Base-by-base conservation (phyloP, 2,113 vertebrate species). In the Collichthys lucidus region DNA sequence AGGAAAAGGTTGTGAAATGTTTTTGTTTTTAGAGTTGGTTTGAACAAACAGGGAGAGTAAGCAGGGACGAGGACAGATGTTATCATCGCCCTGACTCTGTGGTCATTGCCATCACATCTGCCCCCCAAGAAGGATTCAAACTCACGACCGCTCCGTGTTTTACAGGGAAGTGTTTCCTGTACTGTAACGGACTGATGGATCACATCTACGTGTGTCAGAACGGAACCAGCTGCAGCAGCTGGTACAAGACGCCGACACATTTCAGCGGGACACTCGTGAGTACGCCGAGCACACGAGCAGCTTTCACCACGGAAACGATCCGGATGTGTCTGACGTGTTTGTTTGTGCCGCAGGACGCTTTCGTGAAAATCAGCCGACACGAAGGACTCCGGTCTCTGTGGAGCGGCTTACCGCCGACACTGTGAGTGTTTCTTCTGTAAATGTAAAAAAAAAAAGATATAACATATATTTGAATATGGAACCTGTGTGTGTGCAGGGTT, bases 371-470 rank as follows among this genome's bases (percentile, higher is more conserved):
- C 62, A 94, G 93, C 0, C 96, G 97, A n/a, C 73, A 97, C 0
- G 98, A 99, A 83, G 98, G 98, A 14, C 74, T 97, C 82, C 87
- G 93, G 77, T 98, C 97, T 55, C 91, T 99, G 86, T 99, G 98
- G 98, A 99, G 98, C 0, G 98, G 98, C 14, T 94, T 99, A 20
- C 97, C 97, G 6, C 98, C 98, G 19, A 99, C 98, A 22, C 93
- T 99, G 98, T 99, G 92, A 98, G 98, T 96, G 44, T 46, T 46
- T 46, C 11, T 12, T 12, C 44, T 46, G 44, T 11, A 46, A 46
- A 14, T 46, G 12, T 11, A 12, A 46, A 14, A 46, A 31, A 31
- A 31, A 31, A 11, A 44, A 10, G 11, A 10, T 44, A 44, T 11
- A 44, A 44, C 42, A 46, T 35, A 35, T 35, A 35, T 35, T 35